These are phyloP conservation scores for Gobionotothen gibberifrons DNA, from an alignment of 2,797 vertebrate species.

Conservation along the genomic window DNA sequence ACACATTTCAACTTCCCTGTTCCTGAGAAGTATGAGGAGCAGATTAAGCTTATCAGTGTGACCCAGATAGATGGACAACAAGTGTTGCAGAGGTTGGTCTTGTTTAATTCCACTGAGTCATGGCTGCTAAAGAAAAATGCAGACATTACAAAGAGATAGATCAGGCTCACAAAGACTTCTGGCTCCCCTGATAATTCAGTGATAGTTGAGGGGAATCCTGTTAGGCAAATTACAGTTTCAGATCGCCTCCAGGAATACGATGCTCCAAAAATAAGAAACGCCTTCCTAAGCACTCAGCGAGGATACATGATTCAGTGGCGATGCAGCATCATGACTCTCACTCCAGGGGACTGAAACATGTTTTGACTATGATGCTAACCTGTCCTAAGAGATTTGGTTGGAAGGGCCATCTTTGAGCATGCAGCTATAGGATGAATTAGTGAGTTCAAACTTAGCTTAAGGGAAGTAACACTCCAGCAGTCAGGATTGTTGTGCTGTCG, in stretches of 20 bases:
- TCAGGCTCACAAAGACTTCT: constrained; percentile 57
- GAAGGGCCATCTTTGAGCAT: constrained; percentile 41
- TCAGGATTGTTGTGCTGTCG: constrained; percentile 51
- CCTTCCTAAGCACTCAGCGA: constrained; percentile 43
- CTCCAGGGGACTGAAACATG: constrained; percentile 52
- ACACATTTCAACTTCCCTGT: constrained; percentile 48
- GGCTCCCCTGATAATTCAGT: constrained; percentile 51
- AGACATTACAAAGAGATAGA: constrained; percentile 62
- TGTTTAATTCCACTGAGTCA: constrained; percentile 73
- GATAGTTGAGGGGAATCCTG: constrained; percentile 61
- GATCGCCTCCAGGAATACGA: constrained; percentile 49
- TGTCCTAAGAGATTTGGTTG: constrained; percentile 67
- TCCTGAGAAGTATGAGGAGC: constrained; percentile 62
- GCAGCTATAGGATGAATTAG: constrained; percentile 43
- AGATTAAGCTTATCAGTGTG: constrained; percentile 69
- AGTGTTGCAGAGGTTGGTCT: constrained; percentile 55
- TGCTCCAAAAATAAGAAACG: constrained; percentile 49
- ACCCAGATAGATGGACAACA: constrained; percentile 75
- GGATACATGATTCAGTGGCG: constrained; percentile 51
- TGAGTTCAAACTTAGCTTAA: constrained; percentile 68
- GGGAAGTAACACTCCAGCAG: constrained; percentile 57
- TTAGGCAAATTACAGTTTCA: constrained; percentile 57
- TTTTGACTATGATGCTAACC: constrained; percentile 70
- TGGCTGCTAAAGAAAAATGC: constrained; percentile 54
- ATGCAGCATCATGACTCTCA: constrained; percentile 50